These are phyloP conservation scores for Pristionchus pacificus DNA, from an alignment of 1,140 invertebrate genomes.

Conservation along the genomic window DNA sequence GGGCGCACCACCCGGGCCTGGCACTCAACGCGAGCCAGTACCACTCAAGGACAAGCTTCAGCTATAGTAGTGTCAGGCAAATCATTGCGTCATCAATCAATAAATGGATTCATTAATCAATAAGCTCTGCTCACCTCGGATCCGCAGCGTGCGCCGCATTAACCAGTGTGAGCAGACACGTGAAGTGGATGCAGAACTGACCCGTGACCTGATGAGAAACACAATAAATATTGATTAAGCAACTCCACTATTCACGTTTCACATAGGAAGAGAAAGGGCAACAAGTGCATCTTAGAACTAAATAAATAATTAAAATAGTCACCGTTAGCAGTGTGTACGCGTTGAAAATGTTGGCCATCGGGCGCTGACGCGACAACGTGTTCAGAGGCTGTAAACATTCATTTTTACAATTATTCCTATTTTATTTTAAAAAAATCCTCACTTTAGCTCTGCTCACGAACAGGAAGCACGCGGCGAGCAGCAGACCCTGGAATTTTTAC, in stretches of 20 bases:
- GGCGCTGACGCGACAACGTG: constrained; percentile 83
- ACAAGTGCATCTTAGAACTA: no score
- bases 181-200: constrained; percentile 93
- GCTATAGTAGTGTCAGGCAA: no score
- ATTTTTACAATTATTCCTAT: constrained; percentile 20
- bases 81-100: no score
- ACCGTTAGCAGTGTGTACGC: constrained; percentile 93
- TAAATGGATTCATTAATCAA: no score
- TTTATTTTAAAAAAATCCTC: constrained; percentile 24
- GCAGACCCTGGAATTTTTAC: constrained; percentile 74
- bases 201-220: no score
- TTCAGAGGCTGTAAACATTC: constrained; percentile 75
- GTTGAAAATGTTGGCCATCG: constrained; percentile 98
- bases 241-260: no score
- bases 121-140: constrained; percentile 45
- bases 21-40: no score
- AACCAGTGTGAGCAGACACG: constrained; percentile 82
- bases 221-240: no score
- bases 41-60: no score
- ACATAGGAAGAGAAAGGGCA: no score
- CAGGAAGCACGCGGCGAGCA: constrained; percentile 90
- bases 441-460: constrained; percentile 98
- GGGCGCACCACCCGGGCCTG: no score
- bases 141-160: constrained; percentile 48
- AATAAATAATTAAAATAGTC: no score